Evolutionary conservation across 2,797 vertebrate species (phyloP), one percentile per base, ranked within the genome.

Genomic region (Phataginus tetradactyla): DNA sequence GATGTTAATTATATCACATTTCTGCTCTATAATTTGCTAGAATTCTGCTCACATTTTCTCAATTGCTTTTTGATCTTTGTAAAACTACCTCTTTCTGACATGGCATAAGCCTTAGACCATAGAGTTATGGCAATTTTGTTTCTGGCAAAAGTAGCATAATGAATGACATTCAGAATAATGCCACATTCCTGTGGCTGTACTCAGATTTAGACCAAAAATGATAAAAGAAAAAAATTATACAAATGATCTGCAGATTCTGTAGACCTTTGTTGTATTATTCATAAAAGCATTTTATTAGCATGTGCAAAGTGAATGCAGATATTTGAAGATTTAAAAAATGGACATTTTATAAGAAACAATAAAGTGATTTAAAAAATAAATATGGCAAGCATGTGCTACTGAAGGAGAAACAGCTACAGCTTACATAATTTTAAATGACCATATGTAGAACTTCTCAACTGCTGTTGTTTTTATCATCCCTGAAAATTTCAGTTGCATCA

Each of bases 1-100:
- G n/a, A 61, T 91, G 15, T 45, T 59, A 90, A 59, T 79, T 96
- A 89, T 63, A 57, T 57, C 13, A 86, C 90, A 79, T 90, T 92
- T 89, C 71, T 86, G 55, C 34, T 95, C 53, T 86, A 53, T 91
- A 45, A 45, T 45, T 45, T 45, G 10, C 45, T 45, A 45, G 45
- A 45, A 45, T 45, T 45, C 94, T 53, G 79, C 37, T 91, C 69
- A 90, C 37, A 37, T 66, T 66, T 55, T 75, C 85, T 85, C 53
- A 66, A n/a, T 78, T 66, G 49, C 10, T 29, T 64, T 25, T 80
- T 74, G 71, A 64, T 53, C 34, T 61, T 68, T 53, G 32, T 83
- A 63, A 86, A 93, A 90, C 25, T 21, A 21, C 20, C 57, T 92
- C 94, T 96, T 57, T 59, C 29, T 74, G 49, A 72, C 34, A 14